Base-by-base conservation (phyloP, 1,140 invertebrate genomes). In the Charaxes varanes region DNA sequence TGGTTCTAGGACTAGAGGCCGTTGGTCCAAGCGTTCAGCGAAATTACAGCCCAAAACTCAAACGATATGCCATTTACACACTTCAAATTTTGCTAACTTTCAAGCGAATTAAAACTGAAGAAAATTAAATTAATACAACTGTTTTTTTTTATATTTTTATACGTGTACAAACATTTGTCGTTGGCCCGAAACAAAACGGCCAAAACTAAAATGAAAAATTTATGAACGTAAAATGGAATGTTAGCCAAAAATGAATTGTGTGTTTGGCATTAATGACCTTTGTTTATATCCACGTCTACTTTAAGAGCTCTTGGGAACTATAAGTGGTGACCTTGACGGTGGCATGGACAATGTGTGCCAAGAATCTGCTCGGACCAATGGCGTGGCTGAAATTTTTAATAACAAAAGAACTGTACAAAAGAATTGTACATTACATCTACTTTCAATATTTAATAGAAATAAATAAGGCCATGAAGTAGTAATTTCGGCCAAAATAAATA, bases 321-420 rank as follows among this genome's bases (percentile, higher is more conserved):
- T 50, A 26, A 76, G 54, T 22, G 72, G 68, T 23, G 72, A 80
- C 53, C 81, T 70, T 55, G 78, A 71, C 2, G 73, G 74, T 44
- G 83, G 81, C 81, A 84, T 84, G 31, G 79, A 77, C 50, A 85
- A 65, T 22, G 74, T 85, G 48, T 83, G 71, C 83, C 83, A 85
- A 51, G 83, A 85, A 40, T 80, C 83, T 67, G 81, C 74, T 71
- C 79, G 82, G 81, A 83, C 81, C 79, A 85, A 81, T 36, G 79
- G 81, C 62, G 73, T 65, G 0, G 71, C 83, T 84, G 67, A 53
- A 69, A 72, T 63, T 59, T 41, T 53, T 41, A 44, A 48, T 48
- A 16, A 53, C 28, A 58, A 57, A 36, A 52, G n/a, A n/a, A n/a
- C n/a, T n/a, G n/a, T n/a, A n/a, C n/a, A n/a, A n/a, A n/a, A n/a